A percentile compares a stretch with the other conserved stretches of the same genome.
Conservation (phyloP, 2,888 invertebrate species). For the Mythimna ferrago region DNA sequence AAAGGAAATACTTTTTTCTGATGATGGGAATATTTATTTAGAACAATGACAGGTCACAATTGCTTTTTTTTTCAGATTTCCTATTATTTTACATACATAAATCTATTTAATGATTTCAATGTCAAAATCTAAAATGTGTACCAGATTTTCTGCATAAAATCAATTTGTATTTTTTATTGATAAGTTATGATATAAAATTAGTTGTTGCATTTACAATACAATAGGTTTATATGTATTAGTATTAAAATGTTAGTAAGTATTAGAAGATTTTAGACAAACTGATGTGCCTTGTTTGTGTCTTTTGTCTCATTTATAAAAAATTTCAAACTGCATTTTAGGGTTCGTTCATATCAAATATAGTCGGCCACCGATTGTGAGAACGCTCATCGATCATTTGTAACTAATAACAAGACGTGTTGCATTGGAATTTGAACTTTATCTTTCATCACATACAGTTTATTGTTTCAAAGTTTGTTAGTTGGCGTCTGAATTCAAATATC, state of each 20-base stretch:
- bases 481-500: too few relatives aligned
- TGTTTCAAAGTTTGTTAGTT: too few relatives aligned
- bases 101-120: slow-evolving; percentile 8
- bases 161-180: slow-evolving; percentile 7
- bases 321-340: not conserved
- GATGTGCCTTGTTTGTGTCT: slow-evolving; percentile 49
- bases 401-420: too few relatives aligned
- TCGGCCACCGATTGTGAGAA: not conserved
- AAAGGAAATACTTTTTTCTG: not conserved
- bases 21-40: not conserved
- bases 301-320: slow-evolving; percentile 3
- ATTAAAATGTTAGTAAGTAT: slow-evolving; percentile 3
- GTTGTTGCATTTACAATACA: slow-evolving; percentile 8
- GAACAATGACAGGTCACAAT: not conserved
- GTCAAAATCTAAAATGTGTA: not conserved
- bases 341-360: not conserved
- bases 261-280: slow-evolving; percentile 24
- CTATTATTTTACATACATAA: not conserved
- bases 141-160: not conserved
- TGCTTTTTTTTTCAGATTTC: not conserved
- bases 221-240: not conserved
- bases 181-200: not conserved
- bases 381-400: not conserved
- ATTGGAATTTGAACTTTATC: not conserved
- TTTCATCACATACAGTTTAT: too few relatives aligned